phyloP scores from a whole-genome alignment of 2,113 vertebrate genomes.

The Raphicerus campestris region DNA sequence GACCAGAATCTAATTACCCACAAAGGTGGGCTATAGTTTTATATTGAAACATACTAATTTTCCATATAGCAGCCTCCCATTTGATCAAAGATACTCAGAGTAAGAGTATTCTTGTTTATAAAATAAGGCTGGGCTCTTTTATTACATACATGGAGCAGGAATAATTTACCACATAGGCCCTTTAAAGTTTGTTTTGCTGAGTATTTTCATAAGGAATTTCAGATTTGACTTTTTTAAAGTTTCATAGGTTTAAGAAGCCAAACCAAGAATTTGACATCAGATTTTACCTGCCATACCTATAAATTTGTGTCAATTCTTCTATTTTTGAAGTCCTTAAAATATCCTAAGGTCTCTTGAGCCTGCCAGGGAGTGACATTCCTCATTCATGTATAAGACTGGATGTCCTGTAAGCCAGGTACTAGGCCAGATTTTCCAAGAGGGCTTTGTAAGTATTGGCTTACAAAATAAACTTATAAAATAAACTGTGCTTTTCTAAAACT shows the following conservation, averaged over 20 bases:
- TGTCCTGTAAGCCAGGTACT: neutral
- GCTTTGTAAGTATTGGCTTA: neutral
- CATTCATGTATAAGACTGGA: neutral
- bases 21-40: neutral
- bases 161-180: neutral
- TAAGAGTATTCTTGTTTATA: neutral
- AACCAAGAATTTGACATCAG: neutral
- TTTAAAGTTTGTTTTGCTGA: neutral
- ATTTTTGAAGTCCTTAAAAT: neutral
- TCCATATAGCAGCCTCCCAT: neutral
- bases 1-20: neutral
- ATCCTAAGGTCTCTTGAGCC: neutral
- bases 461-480: neutral
- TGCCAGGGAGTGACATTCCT: neutral
- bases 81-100: neutral
- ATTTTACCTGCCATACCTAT: neutral
- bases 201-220: neutral
- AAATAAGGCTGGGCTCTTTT: neutral
- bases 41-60: neutral
- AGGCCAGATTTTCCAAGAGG: neutral
- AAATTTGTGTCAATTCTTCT: neutral
- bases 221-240: conserved; percentile 8
- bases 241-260: neutral
- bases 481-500: neutral
- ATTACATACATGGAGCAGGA: neutral